These are phyloP conservation scores for Scopus umbretta DNA, from an alignment of 2,113 vertebrate genomes.

Conservation along the genomic window DNA sequence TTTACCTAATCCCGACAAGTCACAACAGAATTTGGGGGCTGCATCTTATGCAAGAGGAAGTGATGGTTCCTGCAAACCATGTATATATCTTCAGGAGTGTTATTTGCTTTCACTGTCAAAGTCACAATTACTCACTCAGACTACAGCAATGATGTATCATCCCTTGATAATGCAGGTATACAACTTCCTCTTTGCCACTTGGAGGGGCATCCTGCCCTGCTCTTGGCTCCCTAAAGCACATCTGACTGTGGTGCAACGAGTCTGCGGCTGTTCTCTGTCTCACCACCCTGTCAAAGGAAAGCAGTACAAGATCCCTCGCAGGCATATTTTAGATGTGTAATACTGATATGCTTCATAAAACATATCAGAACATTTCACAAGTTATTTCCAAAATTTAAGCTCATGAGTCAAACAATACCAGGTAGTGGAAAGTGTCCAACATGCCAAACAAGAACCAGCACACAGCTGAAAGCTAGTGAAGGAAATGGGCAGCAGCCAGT, in stretches of 20 bases:
- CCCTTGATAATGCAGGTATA: not conserved
- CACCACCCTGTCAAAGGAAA: not conserved
- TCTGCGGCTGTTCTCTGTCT: not conserved
- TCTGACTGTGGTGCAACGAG: not conserved
- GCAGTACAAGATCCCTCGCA: not conserved
- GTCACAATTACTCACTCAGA: not conserved
- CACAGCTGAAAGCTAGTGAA: not conserved
- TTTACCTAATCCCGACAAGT: not conserved
- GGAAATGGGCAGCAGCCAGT: not conserved
- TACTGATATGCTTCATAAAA: not conserved
- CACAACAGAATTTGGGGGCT: not conserved
- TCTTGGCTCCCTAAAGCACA: not conserved
- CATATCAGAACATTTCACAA: not conserved
- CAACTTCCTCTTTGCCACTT: not conserved
- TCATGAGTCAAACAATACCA: not conserved
- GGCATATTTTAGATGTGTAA: conserved; percentile 8
- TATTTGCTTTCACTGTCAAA: not conserved
- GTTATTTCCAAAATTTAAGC: not conserved
- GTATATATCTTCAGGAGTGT: not conserved
- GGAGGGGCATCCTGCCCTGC: not conserved
- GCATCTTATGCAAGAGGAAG: conserved; percentile 27
- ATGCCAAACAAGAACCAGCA: not conserved
- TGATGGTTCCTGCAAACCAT: not conserved
- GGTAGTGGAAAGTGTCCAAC: not conserved
- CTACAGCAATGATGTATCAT: not conserved